Conservation (phyloP, 1,140 invertebrate genomes). For the Steinernema khuongi region DNA sequence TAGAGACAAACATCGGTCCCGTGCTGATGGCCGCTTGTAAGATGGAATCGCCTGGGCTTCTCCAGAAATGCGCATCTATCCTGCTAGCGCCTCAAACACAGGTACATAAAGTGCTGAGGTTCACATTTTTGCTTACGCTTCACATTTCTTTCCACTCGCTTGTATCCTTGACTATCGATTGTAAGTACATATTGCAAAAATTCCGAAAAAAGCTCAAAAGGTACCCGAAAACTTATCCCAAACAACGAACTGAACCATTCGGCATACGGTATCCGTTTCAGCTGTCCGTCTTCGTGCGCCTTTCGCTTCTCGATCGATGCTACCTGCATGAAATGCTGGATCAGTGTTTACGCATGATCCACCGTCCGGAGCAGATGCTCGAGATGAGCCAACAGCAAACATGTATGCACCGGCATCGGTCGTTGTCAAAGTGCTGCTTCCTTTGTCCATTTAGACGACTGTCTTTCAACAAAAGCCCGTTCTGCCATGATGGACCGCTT, state of each 20-base stretch:
- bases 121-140: too few species aligned
- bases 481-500: slow-evolving; percentile 53
- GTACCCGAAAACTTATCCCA: too few species aligned
- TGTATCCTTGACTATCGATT: slow-evolving; percentile 18
- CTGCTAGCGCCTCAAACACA: slow-evolving; percentile 51
- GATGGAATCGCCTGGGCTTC: slow-evolving; percentile 56
- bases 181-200: neutral
- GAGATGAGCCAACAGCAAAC: slow-evolving; percentile 58
- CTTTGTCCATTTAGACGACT: slow-evolving; percentile 47
- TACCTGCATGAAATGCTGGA: slow-evolving; percentile 54
- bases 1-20: slow-evolving; percentile 56
- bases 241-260: too few species aligned
- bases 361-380: slow-evolving; percentile 49
- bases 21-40: slow-evolving; percentile 58
- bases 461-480: slow-evolving; percentile 49
- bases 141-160: slow-evolving; percentile 1
- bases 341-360: slow-evolving; percentile 52
- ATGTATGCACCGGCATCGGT: slow-evolving; percentile 40
- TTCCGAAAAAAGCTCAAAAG: neutral
- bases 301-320: slow-evolving; percentile 55
- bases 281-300: slow-evolving; percentile 54
- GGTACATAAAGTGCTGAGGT: slow-evolving; percentile 19
- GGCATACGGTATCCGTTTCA: slow-evolving; percentile 25
- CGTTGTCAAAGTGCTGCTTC: neutral
- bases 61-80: slow-evolving; percentile 52